These are phyloP conservation scores for Eurystomus gularis DNA, from an alignment of 2,113 vertebrate genomes.

Conservation along the genomic window DNA sequence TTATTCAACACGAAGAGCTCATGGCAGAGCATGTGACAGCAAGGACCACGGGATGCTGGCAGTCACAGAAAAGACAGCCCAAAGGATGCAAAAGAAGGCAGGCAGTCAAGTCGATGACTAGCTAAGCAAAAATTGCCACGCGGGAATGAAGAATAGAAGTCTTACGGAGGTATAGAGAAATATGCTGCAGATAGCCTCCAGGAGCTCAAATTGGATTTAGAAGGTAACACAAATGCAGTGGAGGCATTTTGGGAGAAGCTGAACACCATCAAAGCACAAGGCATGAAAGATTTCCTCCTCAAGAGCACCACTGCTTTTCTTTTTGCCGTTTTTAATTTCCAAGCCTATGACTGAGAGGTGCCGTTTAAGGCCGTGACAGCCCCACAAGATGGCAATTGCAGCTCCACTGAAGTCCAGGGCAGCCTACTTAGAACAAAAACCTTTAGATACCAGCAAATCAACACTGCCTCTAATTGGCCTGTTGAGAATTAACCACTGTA, in stretches of 20 bases:
- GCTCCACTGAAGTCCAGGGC: background rate
- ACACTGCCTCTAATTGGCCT: background rate
- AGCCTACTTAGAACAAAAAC: background rate
- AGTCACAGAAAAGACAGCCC: background rate
- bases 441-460: background rate
- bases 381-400: background rate
- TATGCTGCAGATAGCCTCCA: background rate
- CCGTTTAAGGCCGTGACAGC: background rate
- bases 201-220: background rate
- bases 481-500: background rate
- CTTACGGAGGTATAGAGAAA: background rate
- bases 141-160: background rate
- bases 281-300: background rate
- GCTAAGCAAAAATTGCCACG: background rate
- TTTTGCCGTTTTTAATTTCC: background rate
- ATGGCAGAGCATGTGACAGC: background rate
- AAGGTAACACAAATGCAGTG: background rate
- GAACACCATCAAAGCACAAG: background rate
- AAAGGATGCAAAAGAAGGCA: background rate
- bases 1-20: background rate
- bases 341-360: background rate
- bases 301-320: background rate
- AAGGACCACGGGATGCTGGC: background rate
- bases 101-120: background rate
- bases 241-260: background rate